Base-by-base conservation (phyloP, 2,888 invertebrate species). In the Allacma fusca region DNA sequence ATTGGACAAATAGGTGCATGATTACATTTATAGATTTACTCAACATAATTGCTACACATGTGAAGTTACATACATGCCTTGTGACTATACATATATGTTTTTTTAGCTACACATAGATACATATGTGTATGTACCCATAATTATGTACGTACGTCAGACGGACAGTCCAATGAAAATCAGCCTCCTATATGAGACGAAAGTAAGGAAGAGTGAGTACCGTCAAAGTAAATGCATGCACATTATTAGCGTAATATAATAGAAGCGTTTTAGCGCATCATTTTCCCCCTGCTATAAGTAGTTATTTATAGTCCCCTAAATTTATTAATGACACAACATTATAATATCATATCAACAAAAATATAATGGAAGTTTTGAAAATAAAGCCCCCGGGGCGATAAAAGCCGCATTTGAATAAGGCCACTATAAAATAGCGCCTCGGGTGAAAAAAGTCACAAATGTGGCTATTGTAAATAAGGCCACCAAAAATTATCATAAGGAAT, bases 221-320 rank as follows among this genome's bases (percentile, higher is more conserved):
- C 16, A 50, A 50, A 50, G 50, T 50, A 50, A 50, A 19, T 50
- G 50, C n/a, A 50, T 50, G 50, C 19, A 50, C n/a, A 50, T 50
- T 65, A 65, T 65, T 19, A 28, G 65, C 62, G 21, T 62, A 62
- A 13, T 65, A 65, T 28, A 28, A 19, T 29, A 65, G 65, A 68
- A 68, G 68, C 68, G 40, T 68, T 68, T 68, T 29, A 68, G 68
- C 68, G 68, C 68, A 68, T 68, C 68, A 68, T 68, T 68, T 67
- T 23, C 68, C 68, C n/a, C 68, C 68, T 68, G 68, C 28, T 40
- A 43, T 23, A 29, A 28, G n/a, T 67, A 67, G 28, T n/a, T 34
- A 67, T 21, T 64, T 21, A 16, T 26, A 64, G 23, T 64, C 16
- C 24, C 64, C 16, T 24, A 24, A 34, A 34, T 34, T 9, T 34